Evolutionary conservation across 2,888 invertebrate genomes (phyloP).

Genomic region (Meloe dianella): DNA sequence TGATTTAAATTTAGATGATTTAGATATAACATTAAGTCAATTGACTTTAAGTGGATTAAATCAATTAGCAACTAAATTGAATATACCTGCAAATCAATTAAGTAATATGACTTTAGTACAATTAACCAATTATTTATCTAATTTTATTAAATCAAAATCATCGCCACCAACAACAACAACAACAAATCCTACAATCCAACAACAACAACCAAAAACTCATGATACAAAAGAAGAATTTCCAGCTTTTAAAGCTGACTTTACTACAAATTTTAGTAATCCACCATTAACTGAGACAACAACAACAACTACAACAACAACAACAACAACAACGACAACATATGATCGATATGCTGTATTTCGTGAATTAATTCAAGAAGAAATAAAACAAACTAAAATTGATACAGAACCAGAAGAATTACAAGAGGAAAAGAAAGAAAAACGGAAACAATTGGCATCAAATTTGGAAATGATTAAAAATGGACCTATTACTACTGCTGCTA

Average conservation of each 20-base stretch:
- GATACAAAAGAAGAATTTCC: conserved; percentile 58
- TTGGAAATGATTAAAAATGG: conserved; percentile 20
- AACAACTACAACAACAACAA: conserved; percentile 38
- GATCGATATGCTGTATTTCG: conserved; percentile 89
- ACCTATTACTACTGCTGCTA: conserved; percentile 30
- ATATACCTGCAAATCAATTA: conserved; percentile 78
- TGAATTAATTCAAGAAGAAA: conserved; percentile 80
- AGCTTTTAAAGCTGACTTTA: conserved; percentile 71
- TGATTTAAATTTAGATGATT: conserved; percentile 56
- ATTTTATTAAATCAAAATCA: conserved; percentile 59
- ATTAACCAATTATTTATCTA: conserved; percentile 79
- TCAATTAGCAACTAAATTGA: conserved; percentile 76
- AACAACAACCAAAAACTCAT: conserved; percentile 54
- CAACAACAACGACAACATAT: conserved; percentile 57
- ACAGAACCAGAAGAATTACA: conserved; percentile 52
- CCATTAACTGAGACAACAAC: background rate
- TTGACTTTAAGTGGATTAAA: conserved; percentile 82
- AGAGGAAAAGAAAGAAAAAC: conserved; percentile 40
- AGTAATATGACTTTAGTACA: conserved; percentile 88
- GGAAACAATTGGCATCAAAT: background rate
- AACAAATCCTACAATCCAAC: conserved; percentile 42
- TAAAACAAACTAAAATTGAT: conserved; percentile 63
- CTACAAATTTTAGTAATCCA: conserved; percentile 69
- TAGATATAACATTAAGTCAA: conserved; percentile 83
- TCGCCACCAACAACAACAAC: conserved; percentile 48